Base-by-base conservation (phyloP, 1,140 invertebrate species). In the Zaprionus gabonicus region DNA sequence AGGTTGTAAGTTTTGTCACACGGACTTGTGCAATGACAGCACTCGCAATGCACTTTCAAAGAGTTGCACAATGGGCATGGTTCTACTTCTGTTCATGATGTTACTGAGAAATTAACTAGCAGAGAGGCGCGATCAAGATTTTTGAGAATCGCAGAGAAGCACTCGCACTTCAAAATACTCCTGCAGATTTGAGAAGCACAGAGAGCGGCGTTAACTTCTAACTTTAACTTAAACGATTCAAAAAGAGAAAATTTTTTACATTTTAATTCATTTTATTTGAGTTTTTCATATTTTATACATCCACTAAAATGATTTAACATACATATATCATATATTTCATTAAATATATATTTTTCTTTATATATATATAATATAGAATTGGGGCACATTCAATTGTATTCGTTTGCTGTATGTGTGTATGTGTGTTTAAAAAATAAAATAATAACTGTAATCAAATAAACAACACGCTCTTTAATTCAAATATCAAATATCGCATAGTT, bases 221-320 rank as follows among this genome's bases (percentile, higher is more conserved):
- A 7, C 1, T 25, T 25, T 1, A 25, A 51, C 28, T 31, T 31
- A 9, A 31, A 31, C 28, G 28, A 25, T 1, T 10, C 7, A 12
- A 49, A 49, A 34, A 34, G 3, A 49, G 46, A 20, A 51, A 25
- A 53, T 53, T 77, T 55, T 60, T 12, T 15, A 17, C 20, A 25
- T 51, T 41, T 64, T 65, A 57, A 59, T 66, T 62, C 25, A 59
- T 62, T 86, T 82, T 83, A 74, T 80, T 88, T 77, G 63, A 79
- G 83, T 88, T 88, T 70, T 57, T 46, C 31, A 34, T 82, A 78
- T 80, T 80, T 88, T 83, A 81, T 79, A 88, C 84, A 88, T 88
- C 84, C 78, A 87, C 84, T 87, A 87, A 87, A 87, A 87, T 87
- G 84, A 87, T 87, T 87, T 87, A 87, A 87, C 84, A 88, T 87